Conservation (phyloP, 2,888 invertebrate genomes). For the Lithodes maja region DNA sequence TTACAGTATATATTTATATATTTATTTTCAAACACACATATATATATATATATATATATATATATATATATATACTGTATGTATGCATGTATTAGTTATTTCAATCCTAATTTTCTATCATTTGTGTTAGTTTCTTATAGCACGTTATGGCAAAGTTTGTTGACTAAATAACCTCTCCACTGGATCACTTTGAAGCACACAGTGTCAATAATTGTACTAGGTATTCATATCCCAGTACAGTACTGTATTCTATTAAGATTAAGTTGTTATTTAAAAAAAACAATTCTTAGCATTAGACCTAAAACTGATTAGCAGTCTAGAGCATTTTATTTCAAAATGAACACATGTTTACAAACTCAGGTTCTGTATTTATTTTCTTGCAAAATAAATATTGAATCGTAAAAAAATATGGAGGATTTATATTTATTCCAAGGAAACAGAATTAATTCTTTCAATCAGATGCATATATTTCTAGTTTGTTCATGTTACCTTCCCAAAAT, state of each 20-base stretch:
- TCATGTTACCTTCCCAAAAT: no score
- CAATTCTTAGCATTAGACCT: slow-evolving; percentile 42
- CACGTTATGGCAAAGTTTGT: no score
- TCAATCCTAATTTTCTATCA: no score
- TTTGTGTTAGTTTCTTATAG: no score
- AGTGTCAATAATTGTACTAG: slow-evolving; percentile 59
- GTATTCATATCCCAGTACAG: slow-evolving; percentile 56
- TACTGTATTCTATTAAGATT: slow-evolving; percentile 55
- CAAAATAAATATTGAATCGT: not conserved
- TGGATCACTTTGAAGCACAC: slow-evolving; percentile 18
- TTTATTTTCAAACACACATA: no score
- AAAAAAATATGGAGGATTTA: not conserved
- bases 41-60: no score
- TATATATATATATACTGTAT: no score
- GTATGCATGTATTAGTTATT: no score
- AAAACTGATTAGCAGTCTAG: slow-evolving; percentile 54
- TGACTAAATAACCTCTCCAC: not conserved
- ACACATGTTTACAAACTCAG: slow-evolving; percentile 15
- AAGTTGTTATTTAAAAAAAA: slow-evolving; percentile 66
- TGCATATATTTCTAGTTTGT: no score
- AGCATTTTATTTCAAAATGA: slow-evolving; percentile 50
- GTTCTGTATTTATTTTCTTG: not conserved
- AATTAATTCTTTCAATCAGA: no score
- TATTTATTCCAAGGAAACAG: not conserved
- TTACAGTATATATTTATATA: no score